phyloP scores from a whole-genome alignment of 2,888 invertebrate species.

The Mesorhabditis belari region DNA sequence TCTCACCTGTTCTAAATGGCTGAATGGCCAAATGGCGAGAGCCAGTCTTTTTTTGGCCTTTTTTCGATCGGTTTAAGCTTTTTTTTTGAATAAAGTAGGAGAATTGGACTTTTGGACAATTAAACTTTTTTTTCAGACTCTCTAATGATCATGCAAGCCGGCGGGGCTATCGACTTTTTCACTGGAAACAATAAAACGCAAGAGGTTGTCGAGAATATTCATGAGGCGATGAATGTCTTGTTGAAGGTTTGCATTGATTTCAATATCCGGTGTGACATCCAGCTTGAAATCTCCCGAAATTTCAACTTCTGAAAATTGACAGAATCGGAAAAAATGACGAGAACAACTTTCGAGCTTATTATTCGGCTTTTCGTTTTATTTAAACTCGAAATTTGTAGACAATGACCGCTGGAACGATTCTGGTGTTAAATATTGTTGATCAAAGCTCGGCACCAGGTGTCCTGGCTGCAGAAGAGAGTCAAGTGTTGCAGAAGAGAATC shows the following conservation, averaged over 20 bases:
- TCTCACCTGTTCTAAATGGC: no score
- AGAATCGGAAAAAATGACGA: no score
- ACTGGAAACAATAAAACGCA: constrained; percentile 31
- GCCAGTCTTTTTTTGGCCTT: no score
- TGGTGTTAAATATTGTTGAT: constrained; percentile 34
- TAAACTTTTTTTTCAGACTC: constrained; percentile 18
- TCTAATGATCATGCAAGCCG: constrained; percentile 36
- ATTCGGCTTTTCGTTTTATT: background rate
- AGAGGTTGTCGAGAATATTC: constrained; percentile 29
- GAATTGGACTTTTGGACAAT: background rate
- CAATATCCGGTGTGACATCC: no score
- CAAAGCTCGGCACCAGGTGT: constrained; percentile 35
- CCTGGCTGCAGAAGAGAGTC: constrained; percentile 31
- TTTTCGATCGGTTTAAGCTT: no score
- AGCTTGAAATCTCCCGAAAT: no score
- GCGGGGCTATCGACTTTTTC: constrained; percentile 41
- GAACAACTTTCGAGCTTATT: background rate
- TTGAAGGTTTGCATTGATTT: background rate
- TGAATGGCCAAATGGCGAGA: no score
- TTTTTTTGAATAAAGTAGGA: background rate
- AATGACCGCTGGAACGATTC: constrained; percentile 29
- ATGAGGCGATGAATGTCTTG: constrained; percentile 14
- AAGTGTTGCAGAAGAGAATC: constrained; percentile 21
- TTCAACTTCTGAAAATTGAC: no score
- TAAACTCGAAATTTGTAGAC: constrained; percentile 11